These are phyloP conservation scores for Paracanthobrama guichenoti DNA, from an alignment of 2,113 vertebrate genomes.

Conservation along the genomic window DNA sequence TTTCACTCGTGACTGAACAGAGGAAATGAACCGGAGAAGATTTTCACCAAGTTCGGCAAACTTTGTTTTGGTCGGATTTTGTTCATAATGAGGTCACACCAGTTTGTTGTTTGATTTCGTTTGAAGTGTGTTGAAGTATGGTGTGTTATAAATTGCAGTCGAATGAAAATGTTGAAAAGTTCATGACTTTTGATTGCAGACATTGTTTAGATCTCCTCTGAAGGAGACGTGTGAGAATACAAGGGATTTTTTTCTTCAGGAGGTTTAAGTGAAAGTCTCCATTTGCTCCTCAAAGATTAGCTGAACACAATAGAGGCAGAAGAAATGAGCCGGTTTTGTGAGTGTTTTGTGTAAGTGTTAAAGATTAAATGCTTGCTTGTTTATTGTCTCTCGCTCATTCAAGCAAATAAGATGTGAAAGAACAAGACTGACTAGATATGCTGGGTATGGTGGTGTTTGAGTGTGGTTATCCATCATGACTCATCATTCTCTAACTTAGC, in stretches of 20 bases:
- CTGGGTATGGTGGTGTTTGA: constrained; percentile 40
- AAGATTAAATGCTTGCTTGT: constrained; percentile 15
- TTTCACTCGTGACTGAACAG: no score
- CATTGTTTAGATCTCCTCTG: neutral
- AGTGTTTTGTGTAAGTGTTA: constrained; percentile 22
- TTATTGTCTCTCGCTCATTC: neutral
- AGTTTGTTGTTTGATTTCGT: no score
- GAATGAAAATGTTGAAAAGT: neutral
- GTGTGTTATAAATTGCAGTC: neutral
- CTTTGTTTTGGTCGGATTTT: no score
- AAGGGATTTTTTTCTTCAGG: neutral
- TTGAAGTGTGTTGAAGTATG: no score
- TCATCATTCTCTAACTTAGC: neutral
- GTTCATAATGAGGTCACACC: no score
- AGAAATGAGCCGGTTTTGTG: neutral
- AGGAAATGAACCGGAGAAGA: no score
- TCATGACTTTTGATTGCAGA: constrained; percentile 4
- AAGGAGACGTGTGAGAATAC: neutral
- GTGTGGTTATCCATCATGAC: constrained; percentile 14
- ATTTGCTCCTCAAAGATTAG: neutral
- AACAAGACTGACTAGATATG: constrained; percentile 44
- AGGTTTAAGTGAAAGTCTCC: neutral
- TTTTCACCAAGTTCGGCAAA: no score
- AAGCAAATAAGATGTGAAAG: neutral
- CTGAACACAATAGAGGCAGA: neutral